Conservation (phyloP, 1,140 invertebrate species). For the Planococcus citri region DNA sequence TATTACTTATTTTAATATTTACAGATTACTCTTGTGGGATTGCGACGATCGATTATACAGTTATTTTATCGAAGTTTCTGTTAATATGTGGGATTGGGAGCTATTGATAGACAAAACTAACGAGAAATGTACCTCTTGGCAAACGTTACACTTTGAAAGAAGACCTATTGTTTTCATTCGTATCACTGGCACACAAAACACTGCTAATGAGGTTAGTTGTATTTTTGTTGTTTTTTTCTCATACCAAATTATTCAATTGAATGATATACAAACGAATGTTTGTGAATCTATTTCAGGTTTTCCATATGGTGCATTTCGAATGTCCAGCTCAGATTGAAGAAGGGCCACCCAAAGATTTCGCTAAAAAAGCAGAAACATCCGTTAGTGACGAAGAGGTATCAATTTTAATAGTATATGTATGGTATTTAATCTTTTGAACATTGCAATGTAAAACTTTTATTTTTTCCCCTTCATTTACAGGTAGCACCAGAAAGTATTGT, state of each 20-base stretch:
- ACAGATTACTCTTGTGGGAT: slow-evolving; percentile 86
- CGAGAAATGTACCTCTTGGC: slow-evolving; percentile 77
- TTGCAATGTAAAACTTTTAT: too few relatives aligned
- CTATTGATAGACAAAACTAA: slow-evolving; percentile 64
- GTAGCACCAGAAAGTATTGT: too few relatives aligned
- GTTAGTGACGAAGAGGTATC: neutral
- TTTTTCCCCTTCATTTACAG: too few relatives aligned
- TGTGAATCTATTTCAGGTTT: slow-evolving; percentile 57
- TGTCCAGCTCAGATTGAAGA: slow-evolving; percentile 55
- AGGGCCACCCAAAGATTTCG: neutral
- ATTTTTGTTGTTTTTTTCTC: neutral
- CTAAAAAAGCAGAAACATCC: neutral
- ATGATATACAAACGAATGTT: neutral
- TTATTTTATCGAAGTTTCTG: slow-evolving; percentile 90
- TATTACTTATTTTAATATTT: slow-evolving; percentile 21
- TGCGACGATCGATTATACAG: slow-evolving; percentile 93
- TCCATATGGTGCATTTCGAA: slow-evolving; percentile 96
- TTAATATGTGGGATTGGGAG: slow-evolving; percentile 82
- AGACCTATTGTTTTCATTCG: slow-evolving; percentile 84
- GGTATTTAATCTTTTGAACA: too few relatives aligned
- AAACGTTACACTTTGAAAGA: slow-evolving; percentile 67
- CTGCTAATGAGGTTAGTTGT: slow-evolving; percentile 75
- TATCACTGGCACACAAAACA: slow-evolving; percentile 89
- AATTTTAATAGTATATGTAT: neutral
- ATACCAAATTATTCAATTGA: neutral